These are phyloP conservation scores for Rambutsinella grinnellia DNA, from an alignment of 2,888 invertebrate species.

Conservation along the genomic window DNA sequence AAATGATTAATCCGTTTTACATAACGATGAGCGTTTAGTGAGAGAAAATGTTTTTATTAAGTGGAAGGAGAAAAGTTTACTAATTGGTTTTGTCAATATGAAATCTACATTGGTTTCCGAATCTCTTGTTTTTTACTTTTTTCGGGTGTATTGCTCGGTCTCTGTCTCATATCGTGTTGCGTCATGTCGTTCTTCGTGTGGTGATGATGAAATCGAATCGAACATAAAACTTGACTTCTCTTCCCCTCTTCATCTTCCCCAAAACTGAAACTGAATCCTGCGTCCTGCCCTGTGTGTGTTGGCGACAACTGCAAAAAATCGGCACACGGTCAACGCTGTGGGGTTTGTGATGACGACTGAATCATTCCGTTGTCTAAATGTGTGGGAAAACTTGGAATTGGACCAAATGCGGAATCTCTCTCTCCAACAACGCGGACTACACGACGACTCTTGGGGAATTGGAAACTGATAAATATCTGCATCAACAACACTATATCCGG, in stretches of 20 bases:
- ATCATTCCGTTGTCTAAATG: not conserved
- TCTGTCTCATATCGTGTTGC: slow-evolving; percentile 48
- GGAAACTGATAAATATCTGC: not conserved
- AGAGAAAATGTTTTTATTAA: too few species aligned
- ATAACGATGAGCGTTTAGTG: too few species aligned
- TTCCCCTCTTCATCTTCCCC: slow-evolving; percentile 15
- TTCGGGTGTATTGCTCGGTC: slow-evolving; percentile 61
- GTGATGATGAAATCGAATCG: slow-evolving; percentile 37
- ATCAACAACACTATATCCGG: slow-evolving; percentile 13
- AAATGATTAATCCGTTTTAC: too few species aligned
- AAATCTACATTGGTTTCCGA: slow-evolving; percentile 64
- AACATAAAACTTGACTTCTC: too few species aligned
- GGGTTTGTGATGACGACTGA: slow-evolving; percentile 13
- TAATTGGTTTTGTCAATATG: too few species aligned
- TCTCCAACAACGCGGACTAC: too few species aligned
- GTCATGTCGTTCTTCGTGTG: slow-evolving; percentile 16
- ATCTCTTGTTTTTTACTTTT: slow-evolving; percentile 65
- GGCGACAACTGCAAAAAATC: not conserved
- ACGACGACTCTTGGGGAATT: too few species aligned
- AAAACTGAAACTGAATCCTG: slow-evolving; percentile 26
- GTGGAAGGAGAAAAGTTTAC: too few species aligned
- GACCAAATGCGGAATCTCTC: slow-evolving; percentile 29
- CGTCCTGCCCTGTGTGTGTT: not conserved
- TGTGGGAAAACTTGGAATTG: slow-evolving; percentile 19
- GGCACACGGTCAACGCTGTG: slow-evolving; percentile 12